Conservation (phyloP, 1,140 invertebrate species). For the Sinonovacula constricta region DNA sequence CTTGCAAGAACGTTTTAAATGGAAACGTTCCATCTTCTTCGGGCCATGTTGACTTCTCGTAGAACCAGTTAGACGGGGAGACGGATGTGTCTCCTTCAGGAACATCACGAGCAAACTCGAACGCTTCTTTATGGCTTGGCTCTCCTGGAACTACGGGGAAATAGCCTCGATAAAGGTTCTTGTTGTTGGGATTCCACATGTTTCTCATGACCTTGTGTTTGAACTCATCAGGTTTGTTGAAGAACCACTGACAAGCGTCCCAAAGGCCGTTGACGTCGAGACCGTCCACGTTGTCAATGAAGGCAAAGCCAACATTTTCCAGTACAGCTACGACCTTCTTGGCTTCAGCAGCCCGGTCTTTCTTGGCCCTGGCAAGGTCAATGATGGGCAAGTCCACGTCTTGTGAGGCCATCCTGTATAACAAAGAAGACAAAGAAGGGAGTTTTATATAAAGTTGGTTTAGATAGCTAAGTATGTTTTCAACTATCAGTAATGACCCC, state of each 20-base stretch:
- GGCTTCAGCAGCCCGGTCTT: constrained; percentile 38
- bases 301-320: constrained; percentile 58
- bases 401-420: background rate
- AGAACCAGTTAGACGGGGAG: constrained; percentile 56
- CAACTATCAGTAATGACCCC: too few relatives aligned
- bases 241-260: constrained; percentile 56
- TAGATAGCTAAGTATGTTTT: too few relatives aligned
- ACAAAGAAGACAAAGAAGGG: too few relatives aligned
- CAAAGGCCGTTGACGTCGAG: constrained; percentile 52
- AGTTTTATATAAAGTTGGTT: too few relatives aligned
- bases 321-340: constrained; percentile 51
- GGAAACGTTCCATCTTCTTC: constrained; percentile 60
- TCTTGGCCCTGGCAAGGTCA: constrained; percentile 42
- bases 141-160: constrained; percentile 53
- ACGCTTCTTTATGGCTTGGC: constrained; percentile 60
- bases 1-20: constrained; percentile 52
- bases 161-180: constrained; percentile 57
- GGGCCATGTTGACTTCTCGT: constrained; percentile 58
- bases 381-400: constrained; percentile 44
- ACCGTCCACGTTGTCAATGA: constrained; percentile 55
- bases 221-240: constrained; percentile 46
- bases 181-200: constrained; percentile 56
- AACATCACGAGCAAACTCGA: constrained; percentile 63
- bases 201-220: constrained; percentile 45
- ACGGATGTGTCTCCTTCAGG: constrained; percentile 40